These are phyloP conservation scores for Syngnathus acus DNA, from an alignment of 2,797 vertebrate species.

Conservation along the genomic window DNA sequence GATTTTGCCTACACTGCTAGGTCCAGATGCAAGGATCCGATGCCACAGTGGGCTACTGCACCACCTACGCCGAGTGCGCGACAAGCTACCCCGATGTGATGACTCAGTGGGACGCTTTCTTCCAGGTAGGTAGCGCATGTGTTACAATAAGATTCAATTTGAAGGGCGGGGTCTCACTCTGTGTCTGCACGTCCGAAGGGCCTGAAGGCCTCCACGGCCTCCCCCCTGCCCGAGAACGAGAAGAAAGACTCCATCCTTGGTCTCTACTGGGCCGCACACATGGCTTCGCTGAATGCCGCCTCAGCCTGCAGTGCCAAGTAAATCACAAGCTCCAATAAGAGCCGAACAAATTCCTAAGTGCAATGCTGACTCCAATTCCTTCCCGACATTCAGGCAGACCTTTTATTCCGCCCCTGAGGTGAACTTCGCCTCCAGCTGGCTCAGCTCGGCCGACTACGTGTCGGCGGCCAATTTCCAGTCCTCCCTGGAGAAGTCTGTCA, in stretches of 20 bases:
- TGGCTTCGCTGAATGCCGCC: conserved; percentile 34
- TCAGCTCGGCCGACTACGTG: conserved; percentile 62
- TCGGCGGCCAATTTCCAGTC: conserved; percentile 61
- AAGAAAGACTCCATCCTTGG: conserved; percentile 66
- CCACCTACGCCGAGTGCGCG: conserved; percentile 62
- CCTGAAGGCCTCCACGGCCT: conserved; percentile 41
- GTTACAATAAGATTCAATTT: neutral
- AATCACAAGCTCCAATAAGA: neutral
- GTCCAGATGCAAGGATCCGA: conserved; percentile 67
- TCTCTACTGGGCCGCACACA: conserved; percentile 72
- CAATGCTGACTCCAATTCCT: neutral
- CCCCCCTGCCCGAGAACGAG: conserved; percentile 36
- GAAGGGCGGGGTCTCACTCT: neutral
- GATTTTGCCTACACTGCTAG: conserved; percentile 15
- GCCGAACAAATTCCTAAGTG: neutral
- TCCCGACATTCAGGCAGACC: conserved; percentile 52
- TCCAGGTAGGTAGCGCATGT: conserved; percentile 62
- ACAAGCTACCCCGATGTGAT: conserved; percentile 56
- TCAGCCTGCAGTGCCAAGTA: conserved; percentile 40
- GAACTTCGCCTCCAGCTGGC: conserved; percentile 69
- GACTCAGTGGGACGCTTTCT: conserved; percentile 77
- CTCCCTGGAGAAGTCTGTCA: conserved; percentile 34
- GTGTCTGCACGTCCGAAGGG: conserved; percentile 54
- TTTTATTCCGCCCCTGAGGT: conserved; percentile 65
- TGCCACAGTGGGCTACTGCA: conserved; percentile 65